Conservation (phyloP, 2,797 vertebrate genomes). For the Peromyscus melanophrys region DNA sequence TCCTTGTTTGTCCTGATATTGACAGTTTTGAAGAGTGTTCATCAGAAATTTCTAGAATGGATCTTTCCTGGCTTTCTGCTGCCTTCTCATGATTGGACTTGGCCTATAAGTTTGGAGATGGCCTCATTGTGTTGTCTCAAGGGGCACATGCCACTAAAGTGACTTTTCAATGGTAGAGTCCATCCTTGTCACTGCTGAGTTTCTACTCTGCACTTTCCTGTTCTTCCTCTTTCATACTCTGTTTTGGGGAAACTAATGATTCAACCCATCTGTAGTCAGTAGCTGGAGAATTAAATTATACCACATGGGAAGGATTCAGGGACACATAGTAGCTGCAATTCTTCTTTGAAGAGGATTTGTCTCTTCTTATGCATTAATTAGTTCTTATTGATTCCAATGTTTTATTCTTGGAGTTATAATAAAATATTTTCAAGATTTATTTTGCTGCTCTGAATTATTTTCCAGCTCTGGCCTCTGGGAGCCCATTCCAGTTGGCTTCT, state of each 20-base stretch:
- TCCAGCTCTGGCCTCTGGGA: neutral
- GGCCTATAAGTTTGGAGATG: neutral
- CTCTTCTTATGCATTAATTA: slow-evolving; percentile 16
- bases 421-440: neutral
- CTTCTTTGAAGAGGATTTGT: slow-evolving; percentile 15
- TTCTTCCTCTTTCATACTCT: neutral
- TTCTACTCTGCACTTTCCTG: neutral
- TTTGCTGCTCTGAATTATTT: neutral
- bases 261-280: neutral
- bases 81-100: neutral
- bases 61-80: neutral
- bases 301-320: neutral
- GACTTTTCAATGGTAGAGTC: neutral
- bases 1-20: neutral
- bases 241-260: slow-evolving; percentile 28
- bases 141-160: neutral
- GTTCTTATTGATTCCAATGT: slow-evolving; percentile 27
- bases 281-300: neutral
- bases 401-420: slow-evolving; percentile 42
- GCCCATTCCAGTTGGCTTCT: neutral
- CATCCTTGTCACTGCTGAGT: neutral
- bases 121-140: neutral
- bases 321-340: slow-evolving; percentile 8
- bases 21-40: neutral
- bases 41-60: neutral